Percentiles rank a stretch among this genome's conserved stretches.
Conservation (phyloP, 2,113 vertebrate genomes). For the Coptodon bakossiorum region DNA sequence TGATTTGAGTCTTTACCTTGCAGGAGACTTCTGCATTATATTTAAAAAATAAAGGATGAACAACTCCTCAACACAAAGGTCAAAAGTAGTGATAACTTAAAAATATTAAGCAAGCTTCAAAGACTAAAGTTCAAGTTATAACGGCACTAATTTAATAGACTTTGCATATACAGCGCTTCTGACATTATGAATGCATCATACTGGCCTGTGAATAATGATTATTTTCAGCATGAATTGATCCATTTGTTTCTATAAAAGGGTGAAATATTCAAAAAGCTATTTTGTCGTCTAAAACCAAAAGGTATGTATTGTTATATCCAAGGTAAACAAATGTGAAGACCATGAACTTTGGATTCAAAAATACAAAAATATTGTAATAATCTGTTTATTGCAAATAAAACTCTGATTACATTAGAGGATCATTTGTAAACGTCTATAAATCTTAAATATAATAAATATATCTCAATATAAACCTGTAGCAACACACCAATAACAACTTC, state of each 20-base stretch:
- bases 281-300: not conserved
- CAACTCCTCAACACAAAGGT: not conserved
- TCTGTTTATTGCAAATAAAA: not conserved
- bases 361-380: not conserved
- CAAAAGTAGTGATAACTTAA: no score
- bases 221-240: not conserved
- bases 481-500: not conserved
- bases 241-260: accelerated
- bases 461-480: not conserved
- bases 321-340: not conserved
- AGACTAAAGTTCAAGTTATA: not conserved
- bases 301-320: accelerated
- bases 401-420: not conserved
- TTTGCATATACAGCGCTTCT: not conserved
- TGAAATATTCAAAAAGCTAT: not conserved
- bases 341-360: not conserved
- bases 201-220: not conserved
- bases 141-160: not conserved
- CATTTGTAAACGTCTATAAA: not conserved
- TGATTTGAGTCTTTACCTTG: not conserved
- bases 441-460: not conserved
- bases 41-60: not conserved
- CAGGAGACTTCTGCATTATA: accelerated
- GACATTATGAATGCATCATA: not conserved
- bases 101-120: accelerated